Percentiles rank a stretch among this genome's conserved stretches.
Conservation (phyloP, 2,113 vertebrate species). For the Glaucomys volans region DNA sequence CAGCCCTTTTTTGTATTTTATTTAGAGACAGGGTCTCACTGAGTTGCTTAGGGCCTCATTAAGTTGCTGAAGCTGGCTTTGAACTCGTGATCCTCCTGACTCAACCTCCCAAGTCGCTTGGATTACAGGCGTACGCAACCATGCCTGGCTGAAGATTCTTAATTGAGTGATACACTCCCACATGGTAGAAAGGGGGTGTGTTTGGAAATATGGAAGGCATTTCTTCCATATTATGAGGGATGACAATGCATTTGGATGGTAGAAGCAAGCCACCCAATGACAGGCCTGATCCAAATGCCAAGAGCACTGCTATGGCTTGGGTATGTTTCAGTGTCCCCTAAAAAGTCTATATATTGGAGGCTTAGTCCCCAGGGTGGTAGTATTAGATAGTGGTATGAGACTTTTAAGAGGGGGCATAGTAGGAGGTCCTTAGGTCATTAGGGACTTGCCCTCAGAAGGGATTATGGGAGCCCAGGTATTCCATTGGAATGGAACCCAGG, state of each 20-base stretch:
- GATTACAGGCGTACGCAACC: too few species aligned
- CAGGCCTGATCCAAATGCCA: background rate
- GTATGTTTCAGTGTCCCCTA: background rate
- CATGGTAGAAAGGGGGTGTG: background rate
- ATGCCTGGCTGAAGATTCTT: too few species aligned
- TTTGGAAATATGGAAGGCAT: background rate
- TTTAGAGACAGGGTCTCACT: too few species aligned
- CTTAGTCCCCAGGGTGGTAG: background rate
- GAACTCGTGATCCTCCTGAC: too few species aligned
- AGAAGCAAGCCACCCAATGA: background rate
- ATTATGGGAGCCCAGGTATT: background rate
- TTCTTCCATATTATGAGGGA: background rate
- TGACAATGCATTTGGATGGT: background rate
- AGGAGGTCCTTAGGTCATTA: background rate
- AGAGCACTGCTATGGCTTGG: background rate
- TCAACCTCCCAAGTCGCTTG: too few species aligned
- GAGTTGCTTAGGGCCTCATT: too few species aligned
- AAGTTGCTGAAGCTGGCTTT: too few species aligned
- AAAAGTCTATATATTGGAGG: background rate
- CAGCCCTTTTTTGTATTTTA: too few species aligned
- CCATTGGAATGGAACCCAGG: too few species aligned
- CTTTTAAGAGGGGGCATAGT: background rate
- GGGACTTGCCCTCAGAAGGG: background rate
- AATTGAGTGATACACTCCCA: background rate
- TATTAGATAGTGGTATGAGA: background rate